Conservation (phyloP, 2,797 vertebrate genomes). For the Chelon auratus region DNA sequence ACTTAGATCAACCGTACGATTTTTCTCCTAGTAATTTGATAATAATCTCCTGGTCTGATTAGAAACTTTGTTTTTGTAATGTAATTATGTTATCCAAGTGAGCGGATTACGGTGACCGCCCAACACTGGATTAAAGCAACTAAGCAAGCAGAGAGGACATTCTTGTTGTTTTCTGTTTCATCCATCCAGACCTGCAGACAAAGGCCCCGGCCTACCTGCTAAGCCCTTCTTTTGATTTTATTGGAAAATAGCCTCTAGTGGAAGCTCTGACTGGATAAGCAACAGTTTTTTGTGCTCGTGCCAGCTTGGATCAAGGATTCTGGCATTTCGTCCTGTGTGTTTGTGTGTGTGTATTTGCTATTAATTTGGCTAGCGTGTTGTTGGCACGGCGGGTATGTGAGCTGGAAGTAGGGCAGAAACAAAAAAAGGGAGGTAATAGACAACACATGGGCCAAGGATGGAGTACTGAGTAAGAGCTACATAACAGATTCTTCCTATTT, state of each 20-base stretch:
- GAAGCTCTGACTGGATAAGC: constrained; percentile 69
- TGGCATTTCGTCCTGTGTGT: constrained; percentile 60
- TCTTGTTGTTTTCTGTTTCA: constrained; percentile 73
- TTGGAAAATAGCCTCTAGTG: constrained; percentile 75
- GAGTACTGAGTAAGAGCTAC: constrained; percentile 47
- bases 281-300: constrained; percentile 68
- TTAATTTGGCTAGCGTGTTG: constrained; percentile 77
- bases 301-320: constrained; percentile 70
- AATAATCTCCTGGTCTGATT: constrained; percentile 61
- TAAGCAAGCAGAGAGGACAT: constrained; percentile 54
- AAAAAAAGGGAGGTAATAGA: constrained; percentile 77
- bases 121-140: constrained; percentile 66
- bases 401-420: constrained; percentile 81
- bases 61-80: constrained; percentile 62
- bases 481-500: constrained; percentile 42
- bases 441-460: constrained; percentile 76
- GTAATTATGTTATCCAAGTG: constrained; percentile 65
- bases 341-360: constrained; percentile 67
- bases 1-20: constrained; percentile 1
- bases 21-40: constrained; percentile 51
- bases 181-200: constrained; percentile 62
- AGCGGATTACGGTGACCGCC: constrained; percentile 63
- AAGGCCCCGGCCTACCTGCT: constrained; percentile 73
- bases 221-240: constrained; percentile 72
- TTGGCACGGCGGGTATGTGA: constrained; percentile 73